A percentile compares a stretch with the other conserved stretches of the same genome.
phyloP scores from a whole-genome alignment of 2,113 vertebrate species.

The Melanotaenia duboulayi region DNA sequence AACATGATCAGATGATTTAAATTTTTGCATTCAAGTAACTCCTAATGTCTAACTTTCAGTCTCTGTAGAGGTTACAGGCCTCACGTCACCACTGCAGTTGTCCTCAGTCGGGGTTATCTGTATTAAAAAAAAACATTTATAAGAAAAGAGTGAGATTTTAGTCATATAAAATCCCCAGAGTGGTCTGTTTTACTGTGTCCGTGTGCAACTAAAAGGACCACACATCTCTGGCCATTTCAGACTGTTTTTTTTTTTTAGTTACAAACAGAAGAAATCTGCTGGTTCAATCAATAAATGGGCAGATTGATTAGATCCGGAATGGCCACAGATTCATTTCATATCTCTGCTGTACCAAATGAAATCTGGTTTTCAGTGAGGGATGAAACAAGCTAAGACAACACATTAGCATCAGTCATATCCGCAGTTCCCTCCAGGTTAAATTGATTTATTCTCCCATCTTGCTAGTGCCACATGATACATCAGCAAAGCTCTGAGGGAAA shows the following conservation, averaged over 20 bases:
- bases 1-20: background rate
- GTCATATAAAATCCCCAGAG: background rate
- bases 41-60: background rate
- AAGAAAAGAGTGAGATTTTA: background rate
- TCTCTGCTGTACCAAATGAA: background rate
- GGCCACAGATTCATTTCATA: slow-evolving; percentile 27
- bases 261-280: no score
- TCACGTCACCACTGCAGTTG: background rate
- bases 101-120: background rate
- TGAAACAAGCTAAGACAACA: slow-evolving; percentile 12
- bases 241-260: background rate
- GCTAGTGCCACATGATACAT: slow-evolving; percentile 17
- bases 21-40: no score
- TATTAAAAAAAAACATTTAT: background rate
- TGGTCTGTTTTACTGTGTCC: background rate
- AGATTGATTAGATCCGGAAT: slow-evolving; percentile 1
- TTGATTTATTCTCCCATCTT: slow-evolving; percentile 10
- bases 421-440: slow-evolving; percentile 13
- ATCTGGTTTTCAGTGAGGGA: slow-evolving; percentile 14
- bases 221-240: background rate
- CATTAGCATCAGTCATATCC: slow-evolving; percentile 33
- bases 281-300: background rate
- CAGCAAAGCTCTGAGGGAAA: slow-evolving; percentile 10
- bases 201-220: no score
- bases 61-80: background rate